Evolutionary conservation across 2,888 invertebrate species (phyloP).

Genomic region (Latrodectus elegans): DNA sequence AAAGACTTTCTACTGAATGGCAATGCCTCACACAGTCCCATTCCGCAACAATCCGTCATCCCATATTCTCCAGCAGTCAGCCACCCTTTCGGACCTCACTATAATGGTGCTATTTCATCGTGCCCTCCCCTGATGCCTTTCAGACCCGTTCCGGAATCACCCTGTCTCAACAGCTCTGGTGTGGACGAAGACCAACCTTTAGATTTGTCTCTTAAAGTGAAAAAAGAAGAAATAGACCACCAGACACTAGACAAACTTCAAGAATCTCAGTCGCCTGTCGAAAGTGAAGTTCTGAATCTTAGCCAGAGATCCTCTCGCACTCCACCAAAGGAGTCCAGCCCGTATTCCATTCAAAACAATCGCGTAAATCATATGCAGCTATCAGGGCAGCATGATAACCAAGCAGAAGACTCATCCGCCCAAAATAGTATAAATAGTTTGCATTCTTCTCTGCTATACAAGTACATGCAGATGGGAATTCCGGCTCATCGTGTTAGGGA

Average conservation of each 20-base stretch:
- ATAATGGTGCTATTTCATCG: conserved; percentile 52
- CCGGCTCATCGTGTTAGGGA: conserved; percentile 8
- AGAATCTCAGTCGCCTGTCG: conserved; percentile 77
- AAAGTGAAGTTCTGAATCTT: conserved; percentile 84
- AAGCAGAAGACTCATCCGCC: conserved; percentile 7
- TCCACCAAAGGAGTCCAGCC: conserved; percentile 49
- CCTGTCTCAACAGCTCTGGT: conserved; percentile 39
- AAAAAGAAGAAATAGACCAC: conserved; percentile 73
- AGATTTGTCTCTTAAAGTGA: conserved; percentile 88
- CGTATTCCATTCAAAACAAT: conserved; percentile 28
- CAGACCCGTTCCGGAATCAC: conserved; percentile 59
- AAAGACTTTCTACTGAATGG: conserved; percentile 49
- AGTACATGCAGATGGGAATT: conserved; percentile 74
- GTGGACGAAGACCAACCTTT: conserved; percentile 85
- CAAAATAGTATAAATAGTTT: conserved; percentile 19
- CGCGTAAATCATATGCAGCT: conserved; percentile 6
- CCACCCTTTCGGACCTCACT: conserved; percentile 38
- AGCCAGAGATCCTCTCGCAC: conserved; percentile 82
- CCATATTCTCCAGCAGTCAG: conserved; percentile 32
- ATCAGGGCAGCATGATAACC: neutral
- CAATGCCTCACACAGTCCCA: conserved; percentile 74
- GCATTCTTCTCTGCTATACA: conserved; percentile 71
- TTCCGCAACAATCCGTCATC: conserved; percentile 71
- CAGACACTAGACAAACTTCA: conserved; percentile 74
- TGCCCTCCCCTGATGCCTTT: conserved; percentile 38